These are phyloP conservation scores for Morone chrysops DNA, from an alignment of 2,113 vertebrate genomes.

Conservation along the genomic window DNA sequence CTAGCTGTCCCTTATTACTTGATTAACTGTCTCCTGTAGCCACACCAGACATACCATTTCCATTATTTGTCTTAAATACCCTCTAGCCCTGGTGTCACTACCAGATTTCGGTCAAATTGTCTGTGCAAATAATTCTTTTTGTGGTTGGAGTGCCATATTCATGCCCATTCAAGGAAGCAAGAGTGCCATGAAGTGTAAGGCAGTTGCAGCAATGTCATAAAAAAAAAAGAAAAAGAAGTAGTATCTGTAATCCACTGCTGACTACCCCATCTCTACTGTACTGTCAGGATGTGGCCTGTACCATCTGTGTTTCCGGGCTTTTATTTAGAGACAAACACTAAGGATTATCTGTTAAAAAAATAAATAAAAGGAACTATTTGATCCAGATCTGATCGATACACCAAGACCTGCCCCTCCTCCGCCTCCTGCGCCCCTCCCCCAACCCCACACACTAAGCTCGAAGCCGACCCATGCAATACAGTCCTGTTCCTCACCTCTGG, in stretches of 20 bases:
- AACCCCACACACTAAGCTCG: conserved; percentile 48
- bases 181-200: neutral
- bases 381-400: conserved; percentile 32
- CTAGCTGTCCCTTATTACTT: conserved; percentile 59
- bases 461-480: conserved; percentile 67
- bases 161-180: too few relatives aligned
- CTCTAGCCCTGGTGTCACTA: conserved; percentile 16
- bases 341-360: conserved; percentile 4
- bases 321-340: conserved; percentile 18
- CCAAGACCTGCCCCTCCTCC: neutral
- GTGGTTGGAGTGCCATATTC: conserved; percentile 1
- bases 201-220: neutral
- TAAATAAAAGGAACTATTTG: conserved; percentile 5
- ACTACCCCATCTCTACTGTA: conserved; percentile 5
- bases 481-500: conserved; percentile 49
- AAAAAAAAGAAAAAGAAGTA: too few relatives aligned
- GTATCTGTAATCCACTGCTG: neutral
- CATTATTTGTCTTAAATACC: conserved; percentile 37
- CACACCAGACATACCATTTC: conserved; percentile 31
- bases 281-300: neutral
- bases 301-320: conserved; percentile 13
- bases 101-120: conserved; percentile 37
- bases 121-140: neutral
- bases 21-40: conserved; percentile 70
- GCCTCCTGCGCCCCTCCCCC: neutral